These are phyloP conservation scores for Tiliqua scincoides DNA, from an alignment of 2,113 vertebrate species.

Conservation along the genomic window DNA sequence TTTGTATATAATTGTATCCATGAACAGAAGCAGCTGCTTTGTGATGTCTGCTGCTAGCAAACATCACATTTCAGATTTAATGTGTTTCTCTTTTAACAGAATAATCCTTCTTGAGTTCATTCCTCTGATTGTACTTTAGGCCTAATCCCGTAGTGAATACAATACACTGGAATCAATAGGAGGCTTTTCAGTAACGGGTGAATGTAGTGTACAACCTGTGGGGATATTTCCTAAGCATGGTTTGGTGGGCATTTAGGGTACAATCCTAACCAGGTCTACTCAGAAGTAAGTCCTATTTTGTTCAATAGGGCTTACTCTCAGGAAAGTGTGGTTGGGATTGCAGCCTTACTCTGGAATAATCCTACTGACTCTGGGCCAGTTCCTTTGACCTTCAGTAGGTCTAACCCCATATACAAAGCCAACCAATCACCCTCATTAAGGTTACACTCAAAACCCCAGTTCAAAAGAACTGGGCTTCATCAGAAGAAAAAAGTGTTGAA, in stretches of 20 bases:
- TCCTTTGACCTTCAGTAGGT: too few relatives aligned
- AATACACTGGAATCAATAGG: neutral
- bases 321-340: too few relatives aligned
- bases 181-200: neutral
- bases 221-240: neutral
- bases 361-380: neutral
- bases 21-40: neutral
- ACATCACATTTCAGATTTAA: neutral
- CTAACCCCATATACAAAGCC: neutral
- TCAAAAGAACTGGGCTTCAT: conserved; percentile 3
- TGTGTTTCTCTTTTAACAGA: neutral
- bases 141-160: neutral
- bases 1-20: neutral
- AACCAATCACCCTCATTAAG: neutral
- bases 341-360: neutral
- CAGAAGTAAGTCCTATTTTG: too few relatives aligned
- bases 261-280: too few relatives aligned
- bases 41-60: neutral
- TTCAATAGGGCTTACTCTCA: too few relatives aligned
- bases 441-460: neutral
- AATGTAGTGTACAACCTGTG: neutral
- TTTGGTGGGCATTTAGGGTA: neutral
- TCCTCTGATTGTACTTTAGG: neutral
- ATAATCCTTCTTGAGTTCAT: accelerated
- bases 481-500: too few relatives aligned